Conservation (phyloP, 1,140 invertebrate species). For the Potamilus streckersoni region DNA sequence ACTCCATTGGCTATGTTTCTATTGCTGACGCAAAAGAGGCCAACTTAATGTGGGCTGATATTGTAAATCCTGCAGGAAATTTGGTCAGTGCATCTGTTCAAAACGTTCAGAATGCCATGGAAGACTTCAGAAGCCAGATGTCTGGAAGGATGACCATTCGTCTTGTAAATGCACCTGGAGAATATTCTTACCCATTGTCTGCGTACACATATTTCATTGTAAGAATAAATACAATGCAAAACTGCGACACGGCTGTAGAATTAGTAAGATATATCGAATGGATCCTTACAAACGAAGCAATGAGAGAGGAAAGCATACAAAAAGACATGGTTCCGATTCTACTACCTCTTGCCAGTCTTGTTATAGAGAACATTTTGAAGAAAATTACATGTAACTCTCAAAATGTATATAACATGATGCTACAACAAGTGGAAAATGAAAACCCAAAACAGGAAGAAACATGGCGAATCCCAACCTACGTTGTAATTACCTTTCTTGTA, state of each 20-base stretch:
- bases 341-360: conserved; percentile 3
- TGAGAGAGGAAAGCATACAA: conserved; percentile 16
- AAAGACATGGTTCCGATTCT: conserved; percentile 43
- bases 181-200: conserved; percentile 48
- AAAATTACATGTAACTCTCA: conserved; percentile 43
- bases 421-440: conserved; percentile 36
- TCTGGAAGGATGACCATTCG: conserved; percentile 19
- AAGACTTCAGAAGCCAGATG: conserved; percentile 11
- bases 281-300: conserved; percentile 33
- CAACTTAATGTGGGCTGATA: conserved; percentile 31
- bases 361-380: conserved; percentile 33
- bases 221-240: conserved; percentile 29
- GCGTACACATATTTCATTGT: conserved; percentile 55
- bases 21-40: conserved; percentile 24
- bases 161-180: conserved; percentile 27
- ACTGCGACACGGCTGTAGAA: conserved; percentile 49
- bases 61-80: conserved; percentile 42
- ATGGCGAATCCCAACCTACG: conserved; percentile 35
- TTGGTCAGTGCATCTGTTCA: conserved; percentile 15
- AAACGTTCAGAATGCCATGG: conserved; percentile 42
- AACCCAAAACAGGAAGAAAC: conserved; percentile 14
- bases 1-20: conserved; percentile 49
- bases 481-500: conserved; percentile 29
- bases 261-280: conserved; percentile 54
- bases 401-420: conserved; percentile 35